Conservation (phyloP, 2,113 vertebrate genomes). For the Pterocles burchelli region DNA sequence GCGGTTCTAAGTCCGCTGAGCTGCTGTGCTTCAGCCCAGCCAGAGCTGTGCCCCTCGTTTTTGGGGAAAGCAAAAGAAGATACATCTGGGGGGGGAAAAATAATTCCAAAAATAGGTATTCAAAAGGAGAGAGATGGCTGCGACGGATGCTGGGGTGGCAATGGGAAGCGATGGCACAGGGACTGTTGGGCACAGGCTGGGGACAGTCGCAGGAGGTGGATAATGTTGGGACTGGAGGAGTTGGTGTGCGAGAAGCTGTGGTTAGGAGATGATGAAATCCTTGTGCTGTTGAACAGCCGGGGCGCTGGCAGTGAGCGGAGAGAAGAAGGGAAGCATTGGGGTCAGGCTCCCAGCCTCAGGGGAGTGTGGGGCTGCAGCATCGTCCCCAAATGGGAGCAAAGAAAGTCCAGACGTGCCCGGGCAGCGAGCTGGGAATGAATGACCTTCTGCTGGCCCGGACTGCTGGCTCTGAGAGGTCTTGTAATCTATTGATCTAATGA, state of each 20-base stretch:
- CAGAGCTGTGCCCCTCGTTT: neutral
- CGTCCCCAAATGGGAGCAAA: neutral
- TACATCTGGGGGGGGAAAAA: neutral
- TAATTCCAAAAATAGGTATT: neutral
- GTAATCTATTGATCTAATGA: slow-evolving; percentile 41
- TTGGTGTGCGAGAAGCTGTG: neutral
- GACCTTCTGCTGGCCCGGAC: neutral
- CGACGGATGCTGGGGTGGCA: neutral
- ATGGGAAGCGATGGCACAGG: neutral
- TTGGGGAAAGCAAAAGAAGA: neutral
- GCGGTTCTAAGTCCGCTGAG: no score
- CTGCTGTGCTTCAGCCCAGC: neutral
- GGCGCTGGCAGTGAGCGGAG: neutral
- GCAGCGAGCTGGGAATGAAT: neutral
- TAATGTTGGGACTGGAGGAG: neutral
- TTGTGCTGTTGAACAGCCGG: neutral
- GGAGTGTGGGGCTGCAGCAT: neutral
- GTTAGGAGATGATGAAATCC: neutral
- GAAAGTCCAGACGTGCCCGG: neutral
- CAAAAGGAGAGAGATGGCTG: neutral
- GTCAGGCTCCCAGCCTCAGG: neutral
- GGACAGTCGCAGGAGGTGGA: neutral
- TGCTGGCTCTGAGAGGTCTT: slow-evolving; percentile 20
- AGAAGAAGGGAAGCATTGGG: neutral
- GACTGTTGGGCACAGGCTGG: neutral